Percentiles rank a stretch among this genome's conserved stretches.
Conservation (phyloP, 2,113 vertebrate species). For the Genyomyrus donnyi region DNA sequence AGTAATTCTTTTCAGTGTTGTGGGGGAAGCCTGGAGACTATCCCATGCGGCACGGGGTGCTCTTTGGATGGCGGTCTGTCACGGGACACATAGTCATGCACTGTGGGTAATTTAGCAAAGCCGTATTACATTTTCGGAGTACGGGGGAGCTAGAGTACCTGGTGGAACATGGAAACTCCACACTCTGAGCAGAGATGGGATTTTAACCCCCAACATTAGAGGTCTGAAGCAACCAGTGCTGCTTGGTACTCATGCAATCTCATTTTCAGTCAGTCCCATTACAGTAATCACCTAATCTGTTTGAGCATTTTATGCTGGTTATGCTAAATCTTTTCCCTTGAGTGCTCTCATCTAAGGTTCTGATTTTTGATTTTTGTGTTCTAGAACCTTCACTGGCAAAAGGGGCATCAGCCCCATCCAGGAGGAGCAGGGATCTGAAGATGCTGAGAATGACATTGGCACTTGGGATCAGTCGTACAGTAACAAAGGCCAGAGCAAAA, state of each 20-base stretch:
- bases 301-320: background rate
- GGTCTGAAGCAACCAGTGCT: background rate
- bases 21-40: background rate
- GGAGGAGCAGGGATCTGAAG: constrained; percentile 51
- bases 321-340: background rate
- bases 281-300: background rate
- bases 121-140: background rate
- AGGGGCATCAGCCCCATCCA: constrained; percentile 77
- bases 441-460: constrained; percentile 35
- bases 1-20: background rate
- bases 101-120: background rate
- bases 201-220: background rate
- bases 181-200: background rate
- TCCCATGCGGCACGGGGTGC: background rate
- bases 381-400: constrained; percentile 58
- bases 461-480: constrained; percentile 52
- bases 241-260: background rate
- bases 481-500: constrained; percentile 68
- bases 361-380: background rate
- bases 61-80: background rate
- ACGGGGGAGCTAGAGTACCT: background rate
- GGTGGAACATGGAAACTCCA: background rate
- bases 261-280: background rate
- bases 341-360: background rate
- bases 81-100: background rate